Conservation (phyloP, 2,113 vertebrate species). For the Phylloscopus trochiloides region DNA sequence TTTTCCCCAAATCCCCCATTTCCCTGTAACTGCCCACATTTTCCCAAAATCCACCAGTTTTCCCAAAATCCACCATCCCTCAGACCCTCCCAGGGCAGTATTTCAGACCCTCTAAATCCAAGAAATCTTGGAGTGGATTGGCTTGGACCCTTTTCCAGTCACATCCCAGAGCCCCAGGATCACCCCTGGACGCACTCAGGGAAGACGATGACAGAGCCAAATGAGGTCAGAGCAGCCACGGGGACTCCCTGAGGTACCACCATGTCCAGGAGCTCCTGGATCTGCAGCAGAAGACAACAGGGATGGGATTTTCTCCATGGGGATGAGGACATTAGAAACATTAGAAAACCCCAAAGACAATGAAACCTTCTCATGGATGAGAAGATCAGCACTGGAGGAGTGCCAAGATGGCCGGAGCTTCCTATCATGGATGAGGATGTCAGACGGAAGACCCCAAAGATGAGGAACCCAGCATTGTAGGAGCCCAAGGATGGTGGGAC, state of each 20-base stretch:
- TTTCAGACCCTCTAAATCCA: neutral
- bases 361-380: neutral
- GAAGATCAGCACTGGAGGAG: neutral
- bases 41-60: neutral
- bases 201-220: neutral
- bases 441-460: neutral
- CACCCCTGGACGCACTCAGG: neutral
- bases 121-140: neutral
- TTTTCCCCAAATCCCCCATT: neutral
- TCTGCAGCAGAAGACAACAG: neutral
- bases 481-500: neutral
- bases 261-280: neutral
- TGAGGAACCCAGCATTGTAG: neutral
- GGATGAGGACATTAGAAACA: neutral
- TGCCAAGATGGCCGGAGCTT: fast-evolving
- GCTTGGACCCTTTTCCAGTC: neutral
- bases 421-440: neutral
- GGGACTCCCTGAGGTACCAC: neutral
- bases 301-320: neutral
- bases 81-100: neutral
- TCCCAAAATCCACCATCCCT: neutral
- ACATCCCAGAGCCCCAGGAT: neutral
- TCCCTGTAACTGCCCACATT: neutral
- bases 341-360: neutral
- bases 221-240: neutral